Evolutionary conservation across 2,113 vertebrate species (phyloP).

Genomic region (Lamprotornis superbus): DNA sequence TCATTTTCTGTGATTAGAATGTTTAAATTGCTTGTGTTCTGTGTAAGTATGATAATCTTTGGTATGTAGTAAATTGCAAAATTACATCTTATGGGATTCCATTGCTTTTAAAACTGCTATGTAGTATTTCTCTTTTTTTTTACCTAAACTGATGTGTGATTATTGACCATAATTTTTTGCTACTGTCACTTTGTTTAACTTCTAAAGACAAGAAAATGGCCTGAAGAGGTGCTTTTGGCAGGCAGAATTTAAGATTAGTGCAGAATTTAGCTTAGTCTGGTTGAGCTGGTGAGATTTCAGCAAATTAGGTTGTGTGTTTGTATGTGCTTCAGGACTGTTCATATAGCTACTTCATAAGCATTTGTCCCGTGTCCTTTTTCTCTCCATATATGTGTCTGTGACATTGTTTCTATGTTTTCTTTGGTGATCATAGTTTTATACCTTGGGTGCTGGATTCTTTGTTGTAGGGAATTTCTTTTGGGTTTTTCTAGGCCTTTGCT

Average conservation of each 20-base stretch:
- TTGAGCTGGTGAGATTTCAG: not conserved
- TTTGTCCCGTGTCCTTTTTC: not conserved
- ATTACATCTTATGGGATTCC: not conserved
- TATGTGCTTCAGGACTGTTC: not conserved
- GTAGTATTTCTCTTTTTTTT: not conserved
- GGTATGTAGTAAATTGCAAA: not conserved
- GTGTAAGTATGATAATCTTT: not conserved
- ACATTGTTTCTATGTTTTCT: not conserved
- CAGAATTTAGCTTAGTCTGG: not conserved
- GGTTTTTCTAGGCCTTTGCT: not conserved
- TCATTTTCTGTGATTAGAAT: slow-evolving; percentile 18
- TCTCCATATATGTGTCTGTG: not conserved
- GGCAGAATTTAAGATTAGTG: not conserved
- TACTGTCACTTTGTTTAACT: not conserved
- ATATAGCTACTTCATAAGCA: not conserved
- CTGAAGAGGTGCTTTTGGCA: not conserved
- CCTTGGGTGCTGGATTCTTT: not conserved
- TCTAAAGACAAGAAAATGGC: not conserved
- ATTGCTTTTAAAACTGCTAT: not conserved
- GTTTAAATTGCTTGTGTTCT: not conserved
- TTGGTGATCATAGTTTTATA: not conserved
- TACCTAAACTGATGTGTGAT: accelerated
- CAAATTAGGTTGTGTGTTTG: not conserved
- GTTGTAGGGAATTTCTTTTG: not conserved
- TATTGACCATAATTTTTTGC: not conserved